Evolutionary conservation across 2,113 vertebrate species (phyloP).

Genomic region (Dascyllus trimaculatus): DNA sequence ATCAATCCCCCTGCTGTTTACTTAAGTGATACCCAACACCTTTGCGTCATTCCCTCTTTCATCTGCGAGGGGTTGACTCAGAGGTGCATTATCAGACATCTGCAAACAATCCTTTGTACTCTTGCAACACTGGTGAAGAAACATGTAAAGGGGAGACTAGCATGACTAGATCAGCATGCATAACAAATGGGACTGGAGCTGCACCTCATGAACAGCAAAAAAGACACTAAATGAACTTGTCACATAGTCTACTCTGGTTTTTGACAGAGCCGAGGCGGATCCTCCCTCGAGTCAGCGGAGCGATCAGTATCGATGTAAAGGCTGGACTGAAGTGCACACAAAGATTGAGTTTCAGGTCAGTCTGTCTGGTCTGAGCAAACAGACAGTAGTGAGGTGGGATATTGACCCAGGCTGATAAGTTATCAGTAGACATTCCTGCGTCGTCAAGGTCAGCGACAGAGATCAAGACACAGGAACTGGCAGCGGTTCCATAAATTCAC

Average conservation of each 20-base stretch:
- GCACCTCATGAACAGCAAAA: not conserved
- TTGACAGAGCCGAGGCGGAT: not conserved
- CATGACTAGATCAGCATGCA: not conserved
- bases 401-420: conserved; percentile 67
- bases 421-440: conserved; percentile 68
- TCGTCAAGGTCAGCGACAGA: conserved; percentile 47
- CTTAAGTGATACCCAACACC: conserved; percentile 49
- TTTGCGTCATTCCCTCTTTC: conserved; percentile 63
- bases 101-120: conserved; percentile 55
- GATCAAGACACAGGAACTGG: conserved; percentile 40
- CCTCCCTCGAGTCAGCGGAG: conserved; percentile 2
- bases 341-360: conserved; percentile 17
- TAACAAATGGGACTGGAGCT: not conserved
- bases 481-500: conserved; percentile 45
- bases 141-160: conserved; percentile 3
- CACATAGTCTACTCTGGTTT: conserved; percentile 7
- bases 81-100: conserved; percentile 40
- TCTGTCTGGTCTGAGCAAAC: conserved; percentile 51
- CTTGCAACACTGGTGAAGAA: conserved; percentile 12
- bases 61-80: conserved; percentile 50
- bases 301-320: not conserved
- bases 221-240: not conserved
- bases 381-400: conserved; percentile 47
- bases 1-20: conserved; percentile 36
- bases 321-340: not conserved